Conservation (phyloP, 2,888 invertebrate species). For the Sycophila texana region DNA sequence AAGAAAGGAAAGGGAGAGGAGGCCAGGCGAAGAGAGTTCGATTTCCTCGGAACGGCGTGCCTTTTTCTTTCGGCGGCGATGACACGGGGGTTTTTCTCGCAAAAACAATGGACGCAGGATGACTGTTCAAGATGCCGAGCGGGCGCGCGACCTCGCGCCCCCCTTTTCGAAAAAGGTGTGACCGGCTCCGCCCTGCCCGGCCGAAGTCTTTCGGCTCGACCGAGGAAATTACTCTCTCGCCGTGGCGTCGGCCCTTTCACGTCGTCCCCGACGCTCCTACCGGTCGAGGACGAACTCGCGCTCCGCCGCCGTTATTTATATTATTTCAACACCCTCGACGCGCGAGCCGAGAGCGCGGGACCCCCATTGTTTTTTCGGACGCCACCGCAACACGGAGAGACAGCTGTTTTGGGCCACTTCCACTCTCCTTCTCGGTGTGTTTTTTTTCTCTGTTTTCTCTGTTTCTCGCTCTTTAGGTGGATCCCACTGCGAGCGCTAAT, state of each 20-base stretch:
- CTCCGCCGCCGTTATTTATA: conserved; percentile 65
- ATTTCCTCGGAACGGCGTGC: conserved; percentile 36
- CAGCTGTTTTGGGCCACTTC: conserved; percentile 49
- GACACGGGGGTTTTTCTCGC: conserved; percentile 68
- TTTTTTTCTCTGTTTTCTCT: too few relatives aligned
- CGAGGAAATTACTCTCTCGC: conserved; percentile 4
- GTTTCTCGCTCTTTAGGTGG: neutral
- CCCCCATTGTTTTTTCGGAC: conserved; percentile 64
- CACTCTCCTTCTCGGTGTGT: conserved; percentile 14
- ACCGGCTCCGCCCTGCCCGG: conserved; percentile 68
- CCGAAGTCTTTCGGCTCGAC: conserved; percentile 2
- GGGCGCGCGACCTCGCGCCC: conserved; percentile 62
- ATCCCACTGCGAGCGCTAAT: neutral
- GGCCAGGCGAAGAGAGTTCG: conserved; percentile 37
- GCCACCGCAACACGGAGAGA: conserved; percentile 55
- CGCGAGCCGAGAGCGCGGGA: conserved; percentile 29
- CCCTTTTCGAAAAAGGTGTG: conserved; percentile 69
- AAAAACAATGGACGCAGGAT: conserved; percentile 70
- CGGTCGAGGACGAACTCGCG: neutral
- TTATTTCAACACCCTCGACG: conserved; percentile 66
- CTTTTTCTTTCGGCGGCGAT: conserved; percentile 60
- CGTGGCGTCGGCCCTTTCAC: conserved; percentile 4
- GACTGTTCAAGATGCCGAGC: conserved; percentile 63
- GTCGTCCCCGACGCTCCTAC: neutral
- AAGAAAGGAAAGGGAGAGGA: conserved; percentile 58